Base-by-base conservation (phyloP, 1,140 invertebrate genomes). In the Chelonus insularis region DNA sequence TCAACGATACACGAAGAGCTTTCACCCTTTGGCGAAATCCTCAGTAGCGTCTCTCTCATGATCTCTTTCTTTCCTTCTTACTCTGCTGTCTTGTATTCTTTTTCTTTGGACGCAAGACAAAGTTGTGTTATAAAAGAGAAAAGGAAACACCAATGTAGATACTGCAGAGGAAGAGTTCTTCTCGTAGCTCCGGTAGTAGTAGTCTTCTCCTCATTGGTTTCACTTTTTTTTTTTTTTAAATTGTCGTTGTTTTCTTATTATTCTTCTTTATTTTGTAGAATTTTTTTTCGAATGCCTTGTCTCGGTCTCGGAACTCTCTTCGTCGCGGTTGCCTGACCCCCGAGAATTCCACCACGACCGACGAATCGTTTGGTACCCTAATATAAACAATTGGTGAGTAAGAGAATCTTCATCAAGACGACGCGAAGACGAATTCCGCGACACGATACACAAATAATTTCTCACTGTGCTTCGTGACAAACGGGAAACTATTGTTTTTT, bases 21-120 rank as follows among this genome's bases (percentile, higher is more conserved):
- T 57, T 57, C 56, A 57, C 56, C 56, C 56, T 57, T 48, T 57
- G 29, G 56, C 56, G 25, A 57, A 57, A 57, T 57, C 21, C 32
- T 45, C 60, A 41, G 60, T 55, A 61, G 50, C 60, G n/a, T 41
- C 29, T 54, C 23, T 43, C 47, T 51, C 20, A 25, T 62, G 54
- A 16, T 12, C 37, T 65, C 64, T 23, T 51, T 68, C 52, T 63
- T 56, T 6, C 9, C 48, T 41, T 58, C 60, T 14, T 37, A 7
- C 25, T 55, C 23, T 48, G 7, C 56, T 2, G 43, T 21, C 48
- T 21, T 6, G 5, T 47, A 18, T 9, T 39, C 34, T 16, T 62
- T 23, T 45, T 34, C 6, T 14, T 32, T 3, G n/a, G 14, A 57
- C 12, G 18, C 14, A n/a, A 43, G 55, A 29, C 37, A 45, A 16